These are phyloP conservation scores for Apamea sordens DNA, from an alignment of 2,888 invertebrate genomes.

Conservation along the genomic window DNA sequence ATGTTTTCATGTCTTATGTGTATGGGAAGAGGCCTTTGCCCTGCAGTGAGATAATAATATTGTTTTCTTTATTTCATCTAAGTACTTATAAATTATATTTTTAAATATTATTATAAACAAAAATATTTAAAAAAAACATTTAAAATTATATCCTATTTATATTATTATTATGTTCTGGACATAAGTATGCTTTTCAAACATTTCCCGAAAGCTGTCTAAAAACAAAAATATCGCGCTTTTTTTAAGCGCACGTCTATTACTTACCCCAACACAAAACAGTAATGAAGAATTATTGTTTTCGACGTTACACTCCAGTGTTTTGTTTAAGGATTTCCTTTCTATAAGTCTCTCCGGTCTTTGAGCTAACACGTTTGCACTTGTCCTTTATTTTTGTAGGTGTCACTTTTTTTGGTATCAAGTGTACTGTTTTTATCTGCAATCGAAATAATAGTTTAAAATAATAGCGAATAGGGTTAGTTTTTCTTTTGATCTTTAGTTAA, in stretches of 20 bases:
- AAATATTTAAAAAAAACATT: no score
- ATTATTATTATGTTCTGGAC: neutral
- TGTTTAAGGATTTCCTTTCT: conserved; percentile 87
- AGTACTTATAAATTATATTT: no score
- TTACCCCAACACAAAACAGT: conserved; percentile 77
- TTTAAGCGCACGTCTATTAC: conserved; percentile 62
- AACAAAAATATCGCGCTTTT: conserved; percentile 62
- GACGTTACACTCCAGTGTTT: conserved; percentile 86
- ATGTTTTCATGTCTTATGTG: no score
- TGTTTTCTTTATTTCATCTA: neutral
- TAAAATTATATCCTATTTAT: no score
- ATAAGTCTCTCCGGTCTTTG: conserved; percentile 83
- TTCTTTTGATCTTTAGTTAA: neutral
- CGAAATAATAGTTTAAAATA: conserved; percentile 36
- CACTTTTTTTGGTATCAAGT: conserved; percentile 69
- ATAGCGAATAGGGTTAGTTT: neutral
- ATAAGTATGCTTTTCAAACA: neutral
- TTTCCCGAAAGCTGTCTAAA: neutral
- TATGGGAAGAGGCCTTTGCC: neutral
- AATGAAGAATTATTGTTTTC: conserved; percentile 90
- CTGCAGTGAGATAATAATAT: neutral
- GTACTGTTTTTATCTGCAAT: conserved; percentile 49
- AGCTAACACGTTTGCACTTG: conserved; percentile 87
- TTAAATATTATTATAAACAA: no score
- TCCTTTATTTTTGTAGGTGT: conserved; percentile 76